phyloP scores from a whole-genome alignment of 2,113 vertebrate genomes.

The Burhinus bistriatus region DNA sequence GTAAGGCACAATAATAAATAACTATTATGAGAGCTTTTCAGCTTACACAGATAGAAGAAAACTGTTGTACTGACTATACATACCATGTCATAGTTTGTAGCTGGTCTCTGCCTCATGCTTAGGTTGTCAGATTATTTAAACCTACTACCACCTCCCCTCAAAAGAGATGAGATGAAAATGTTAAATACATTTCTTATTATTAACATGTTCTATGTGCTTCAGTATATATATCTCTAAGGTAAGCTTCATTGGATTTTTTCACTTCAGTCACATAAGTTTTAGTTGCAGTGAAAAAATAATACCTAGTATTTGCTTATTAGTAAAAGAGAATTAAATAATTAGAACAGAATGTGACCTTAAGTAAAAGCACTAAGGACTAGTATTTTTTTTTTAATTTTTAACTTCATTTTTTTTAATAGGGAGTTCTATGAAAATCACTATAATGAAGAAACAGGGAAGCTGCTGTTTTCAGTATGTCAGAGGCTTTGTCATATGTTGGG shows the following conservation, averaged over 20 bases:
- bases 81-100: neutral
- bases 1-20: neutral
- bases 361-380: neutral
- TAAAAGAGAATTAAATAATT: neutral
- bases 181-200: neutral
- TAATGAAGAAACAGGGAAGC: conserved; percentile 76
- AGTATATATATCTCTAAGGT: neutral
- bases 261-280: neutral
- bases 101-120: neutral
- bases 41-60: neutral
- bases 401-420: conserved; percentile 46
- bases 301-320: too few species aligned
- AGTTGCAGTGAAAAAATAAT: too few species aligned
- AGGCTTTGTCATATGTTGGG: conserved; percentile 89
- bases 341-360: neutral
- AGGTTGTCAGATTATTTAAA: neutral
- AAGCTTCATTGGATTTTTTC: neutral
- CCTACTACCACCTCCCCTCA: neutral
- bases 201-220: neutral
- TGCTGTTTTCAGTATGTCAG: conserved; percentile 83
- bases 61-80: neutral
- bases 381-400: neutral
- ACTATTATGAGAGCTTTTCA: neutral
- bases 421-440: conserved; percentile 84
- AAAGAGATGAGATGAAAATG: neutral